A percentile compares a stretch with the other conserved stretches of the same genome.
These are phyloP conservation scores for Synergus itoensis DNA, from an alignment of 2,888 invertebrate genomes.

Conservation along the genomic window DNA sequence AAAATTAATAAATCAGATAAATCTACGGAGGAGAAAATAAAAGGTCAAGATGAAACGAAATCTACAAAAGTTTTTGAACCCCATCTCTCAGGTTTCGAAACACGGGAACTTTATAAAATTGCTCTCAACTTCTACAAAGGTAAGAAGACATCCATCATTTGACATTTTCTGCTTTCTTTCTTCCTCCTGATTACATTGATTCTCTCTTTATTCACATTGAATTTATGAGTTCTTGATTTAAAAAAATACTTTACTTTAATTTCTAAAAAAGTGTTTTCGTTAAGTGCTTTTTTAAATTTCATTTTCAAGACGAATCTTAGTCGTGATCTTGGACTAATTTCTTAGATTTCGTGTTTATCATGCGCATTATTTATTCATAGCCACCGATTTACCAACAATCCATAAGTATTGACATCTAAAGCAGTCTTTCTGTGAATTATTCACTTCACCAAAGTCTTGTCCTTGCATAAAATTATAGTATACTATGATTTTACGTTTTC, in stretches of 20 bases:
- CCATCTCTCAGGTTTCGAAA: constrained; percentile 76
- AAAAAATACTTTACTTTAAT: background rate
- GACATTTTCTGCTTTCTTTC: constrained; percentile 20
- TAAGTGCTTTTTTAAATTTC: background rate
- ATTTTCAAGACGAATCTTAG: background rate
- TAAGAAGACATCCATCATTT: constrained; percentile 75
- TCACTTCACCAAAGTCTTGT: constrained; percentile 12
- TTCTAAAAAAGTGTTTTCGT: background rate
- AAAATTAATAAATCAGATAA: constrained; percentile 66
- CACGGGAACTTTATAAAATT: constrained; percentile 90
- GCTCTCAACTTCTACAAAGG: constrained; percentile 97
- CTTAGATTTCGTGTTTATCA: constrained; percentile 27
- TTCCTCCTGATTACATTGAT: background rate
- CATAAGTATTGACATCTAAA: constrained; percentile 43
- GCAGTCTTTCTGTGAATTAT: constrained; percentile 13
- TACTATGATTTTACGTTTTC: background rate
- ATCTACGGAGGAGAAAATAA: constrained; percentile 53
- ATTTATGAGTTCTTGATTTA: background rate
- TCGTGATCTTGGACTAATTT: background rate
- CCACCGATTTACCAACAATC: constrained; percentile 38
- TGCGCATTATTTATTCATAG: constrained; percentile 22
- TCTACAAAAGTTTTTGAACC: constrained; percentile 65
- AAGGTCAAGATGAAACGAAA: constrained; percentile 53
- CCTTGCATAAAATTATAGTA: constrained; percentile 18
- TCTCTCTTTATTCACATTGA: background rate